Evolutionary conservation across 1,140 invertebrate genomes (phyloP).

Genomic region (Bombus cullumanus): DNA sequence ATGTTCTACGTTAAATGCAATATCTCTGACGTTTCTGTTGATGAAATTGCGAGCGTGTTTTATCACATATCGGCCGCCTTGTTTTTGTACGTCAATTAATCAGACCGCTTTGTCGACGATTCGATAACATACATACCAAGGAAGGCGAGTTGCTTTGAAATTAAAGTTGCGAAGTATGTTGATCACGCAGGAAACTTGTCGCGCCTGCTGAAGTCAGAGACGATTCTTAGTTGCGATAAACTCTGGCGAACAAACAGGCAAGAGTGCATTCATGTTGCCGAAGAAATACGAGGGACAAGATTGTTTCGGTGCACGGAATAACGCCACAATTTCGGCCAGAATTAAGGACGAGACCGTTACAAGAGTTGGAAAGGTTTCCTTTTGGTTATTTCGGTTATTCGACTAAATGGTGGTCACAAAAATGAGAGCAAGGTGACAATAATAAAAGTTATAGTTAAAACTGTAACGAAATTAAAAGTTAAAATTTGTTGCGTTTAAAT

Average conservation of each 20-base stretch:
- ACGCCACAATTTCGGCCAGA: slow-evolving; percentile 39
- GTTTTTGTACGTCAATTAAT: not conserved
- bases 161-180: slow-evolving; percentile 24
- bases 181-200: slow-evolving; percentile 58
- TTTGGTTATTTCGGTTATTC: not conserved
- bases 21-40: not conserved
- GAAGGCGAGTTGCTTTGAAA: not conserved
- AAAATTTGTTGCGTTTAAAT: not conserved
- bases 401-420: not conserved
- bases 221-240: slow-evolving; percentile 61
- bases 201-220: slow-evolving; percentile 64
- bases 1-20: not conserved
- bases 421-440: not conserved
- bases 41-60: not conserved
- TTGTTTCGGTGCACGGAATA: not conserved
- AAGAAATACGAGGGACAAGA: not conserved
- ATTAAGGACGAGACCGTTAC: slow-evolving; percentile 18
- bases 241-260: slow-evolving; percentile 36
- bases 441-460: not conserved
- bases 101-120: not conserved
- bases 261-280: slow-evolving; percentile 8
- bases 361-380: slow-evolving; percentile 18
- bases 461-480: not conserved
- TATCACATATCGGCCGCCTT: no score
- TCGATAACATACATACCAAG: not conserved